Percentiles rank a stretch among this genome's conserved stretches.
Evolutionary conservation across 2,797 vertebrate species (phyloP).

Genomic region (Avahi laniger): DNA sequence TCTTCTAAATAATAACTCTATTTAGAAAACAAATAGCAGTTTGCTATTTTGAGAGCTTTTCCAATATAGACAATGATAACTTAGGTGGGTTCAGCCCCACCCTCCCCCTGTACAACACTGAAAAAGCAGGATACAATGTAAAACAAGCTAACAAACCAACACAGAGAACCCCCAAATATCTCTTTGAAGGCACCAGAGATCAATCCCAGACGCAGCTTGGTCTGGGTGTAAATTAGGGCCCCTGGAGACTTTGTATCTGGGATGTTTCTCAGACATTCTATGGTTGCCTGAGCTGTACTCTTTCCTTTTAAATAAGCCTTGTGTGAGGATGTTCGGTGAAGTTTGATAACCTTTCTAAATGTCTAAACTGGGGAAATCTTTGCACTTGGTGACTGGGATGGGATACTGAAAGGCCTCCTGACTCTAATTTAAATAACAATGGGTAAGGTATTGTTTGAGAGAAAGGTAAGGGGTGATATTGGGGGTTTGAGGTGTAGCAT

Average conservation of each 20-base stretch:
- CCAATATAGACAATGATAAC: background rate
- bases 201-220: background rate
- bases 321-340: background rate
- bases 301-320: background rate
- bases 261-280: background rate
- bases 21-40: no score
- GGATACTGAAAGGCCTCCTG: background rate
- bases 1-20: background rate
- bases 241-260: background rate
- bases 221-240: background rate
- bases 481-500: fast-evolving
- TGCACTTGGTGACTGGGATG: background rate
- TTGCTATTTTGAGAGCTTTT: background rate
- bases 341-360: background rate
- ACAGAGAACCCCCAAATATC: background rate
- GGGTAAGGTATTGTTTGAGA: background rate
- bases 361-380: background rate
- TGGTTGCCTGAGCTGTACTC: background rate
- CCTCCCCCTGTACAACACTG: background rate
- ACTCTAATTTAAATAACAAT: background rate
- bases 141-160: background rate
- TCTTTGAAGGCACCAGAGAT: background rate
- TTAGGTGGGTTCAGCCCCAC: background rate
- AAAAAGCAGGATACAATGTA: background rate
- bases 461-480: no score